Percentiles rank a stretch among this genome's conserved stretches.
phyloP scores from a whole-genome alignment of 2,797 vertebrate genomes.

The Mus spretus region DNA sequence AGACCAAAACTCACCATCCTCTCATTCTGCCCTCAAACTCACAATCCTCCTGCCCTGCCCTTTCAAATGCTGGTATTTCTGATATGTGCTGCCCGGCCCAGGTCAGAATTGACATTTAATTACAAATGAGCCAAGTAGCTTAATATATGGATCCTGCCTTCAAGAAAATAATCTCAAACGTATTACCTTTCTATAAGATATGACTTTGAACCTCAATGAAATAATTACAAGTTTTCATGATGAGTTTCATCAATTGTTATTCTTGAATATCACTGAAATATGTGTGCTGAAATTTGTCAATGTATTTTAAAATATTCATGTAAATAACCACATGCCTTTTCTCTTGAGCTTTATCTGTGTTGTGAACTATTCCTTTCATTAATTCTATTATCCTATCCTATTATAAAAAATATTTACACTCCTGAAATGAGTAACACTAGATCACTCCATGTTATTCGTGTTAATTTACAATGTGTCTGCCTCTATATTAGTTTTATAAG shows the following conservation, averaged over 20 bases:
- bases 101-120: neutral
- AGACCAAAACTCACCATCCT: neutral
- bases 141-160: neutral
- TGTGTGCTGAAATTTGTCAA: neutral
- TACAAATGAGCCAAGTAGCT: neutral
- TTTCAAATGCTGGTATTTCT: too few species aligned
- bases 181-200: neutral
- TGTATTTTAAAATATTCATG: neutral
- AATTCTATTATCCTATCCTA: neutral
- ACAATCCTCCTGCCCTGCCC: neutral
- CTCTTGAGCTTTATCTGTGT: neutral
- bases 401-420: neutral
- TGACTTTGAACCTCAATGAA: neutral
- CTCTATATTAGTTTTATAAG: neutral
- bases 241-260: neutral
- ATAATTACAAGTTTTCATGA: neutral
- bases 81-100: too few species aligned
- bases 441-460: neutral
- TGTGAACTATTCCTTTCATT: neutral
- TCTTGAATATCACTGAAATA: neutral
- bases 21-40: neutral
- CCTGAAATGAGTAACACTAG: neutral
- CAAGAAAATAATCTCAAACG: neutral
- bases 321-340: neutral
- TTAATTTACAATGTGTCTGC: neutral